Conservation (phyloP, 2,113 vertebrate species). For the Apeltes quadracus region DNA sequence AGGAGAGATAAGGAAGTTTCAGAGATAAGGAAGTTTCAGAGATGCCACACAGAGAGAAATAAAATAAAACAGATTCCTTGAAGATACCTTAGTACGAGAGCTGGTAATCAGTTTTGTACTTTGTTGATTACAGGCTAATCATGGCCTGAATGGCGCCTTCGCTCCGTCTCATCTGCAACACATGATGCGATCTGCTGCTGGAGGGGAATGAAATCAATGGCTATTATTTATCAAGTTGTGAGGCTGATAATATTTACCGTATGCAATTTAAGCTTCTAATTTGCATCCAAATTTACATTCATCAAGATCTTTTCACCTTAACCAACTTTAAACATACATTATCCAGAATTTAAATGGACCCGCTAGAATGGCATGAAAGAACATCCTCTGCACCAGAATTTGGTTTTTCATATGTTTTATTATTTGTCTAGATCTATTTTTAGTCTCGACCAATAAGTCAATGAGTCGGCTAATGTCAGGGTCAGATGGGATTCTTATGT, state of each 20-base stretch:
- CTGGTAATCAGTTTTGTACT: conserved; percentile 94
- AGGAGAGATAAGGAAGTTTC: conserved; percentile 19
- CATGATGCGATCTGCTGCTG: conserved; percentile 72
- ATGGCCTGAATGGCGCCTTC: conserved; percentile 85
- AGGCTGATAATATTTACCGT: conserved; percentile 84
- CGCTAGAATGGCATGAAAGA: neutral
- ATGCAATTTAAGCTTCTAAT: conserved; percentile 60
- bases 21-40: conserved; percentile 11
- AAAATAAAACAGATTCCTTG: conserved; percentile 83
- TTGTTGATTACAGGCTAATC: conserved; percentile 94
- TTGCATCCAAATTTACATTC: conserved; percentile 42
- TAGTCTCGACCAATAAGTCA: neutral
- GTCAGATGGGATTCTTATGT: neutral
- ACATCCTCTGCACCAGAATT: too few species aligned
- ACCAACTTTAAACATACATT: neutral
- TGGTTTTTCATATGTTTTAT: too few species aligned
- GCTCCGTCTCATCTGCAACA: conserved; percentile 59
- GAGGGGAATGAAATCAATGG: conserved; percentile 70
- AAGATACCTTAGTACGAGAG: conserved; percentile 86
- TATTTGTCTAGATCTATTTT: neutral
- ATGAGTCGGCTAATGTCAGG: neutral
- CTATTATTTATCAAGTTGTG: conserved; percentile 75
- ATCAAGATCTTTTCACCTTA: conserved; percentile 13
- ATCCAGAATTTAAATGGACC: neutral
- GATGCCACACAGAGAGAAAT: conserved; percentile 19